Evolutionary conservation across 2,113 vertebrate species (phyloP).

Genomic region (Nesoenas mayeri): DNA sequence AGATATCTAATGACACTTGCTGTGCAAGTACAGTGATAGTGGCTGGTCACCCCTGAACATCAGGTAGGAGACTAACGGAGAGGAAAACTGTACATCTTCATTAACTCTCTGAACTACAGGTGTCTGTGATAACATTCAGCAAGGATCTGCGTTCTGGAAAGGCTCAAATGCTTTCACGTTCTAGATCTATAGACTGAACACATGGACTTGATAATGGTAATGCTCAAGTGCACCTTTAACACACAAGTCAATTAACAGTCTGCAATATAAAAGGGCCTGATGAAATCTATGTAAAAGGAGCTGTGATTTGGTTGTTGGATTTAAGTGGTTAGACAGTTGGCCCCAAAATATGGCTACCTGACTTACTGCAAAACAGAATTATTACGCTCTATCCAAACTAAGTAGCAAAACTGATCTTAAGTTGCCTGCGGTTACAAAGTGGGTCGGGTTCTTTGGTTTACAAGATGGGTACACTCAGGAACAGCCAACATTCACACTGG

Average conservation of each 20-base stretch:
- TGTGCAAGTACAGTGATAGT: background rate
- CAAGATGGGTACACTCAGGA: background rate
- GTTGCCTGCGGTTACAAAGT: background rate
- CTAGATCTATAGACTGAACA: background rate
- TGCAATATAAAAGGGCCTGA: background rate
- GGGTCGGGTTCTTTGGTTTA: background rate
- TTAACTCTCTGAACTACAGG: background rate
- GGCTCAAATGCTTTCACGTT: background rate
- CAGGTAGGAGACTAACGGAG: background rate
- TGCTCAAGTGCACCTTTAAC: background rate
- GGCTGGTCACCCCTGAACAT: background rate
- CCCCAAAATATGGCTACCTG: background rate
- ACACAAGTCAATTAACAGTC: background rate
- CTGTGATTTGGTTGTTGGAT: background rate
- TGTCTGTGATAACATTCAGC: background rate
- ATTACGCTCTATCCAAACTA: background rate
- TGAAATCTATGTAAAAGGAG: background rate
- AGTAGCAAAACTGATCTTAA: background rate
- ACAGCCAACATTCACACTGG: background rate
- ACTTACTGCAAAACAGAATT: background rate
- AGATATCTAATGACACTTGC: background rate
- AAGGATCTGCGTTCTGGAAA: background rate
- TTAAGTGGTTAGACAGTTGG: background rate
- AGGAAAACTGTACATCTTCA: background rate
- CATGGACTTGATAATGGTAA: background rate